phyloP scores from a whole-genome alignment of 2,888 invertebrate genomes.

The Nipponacmea schrenckii region DNA sequence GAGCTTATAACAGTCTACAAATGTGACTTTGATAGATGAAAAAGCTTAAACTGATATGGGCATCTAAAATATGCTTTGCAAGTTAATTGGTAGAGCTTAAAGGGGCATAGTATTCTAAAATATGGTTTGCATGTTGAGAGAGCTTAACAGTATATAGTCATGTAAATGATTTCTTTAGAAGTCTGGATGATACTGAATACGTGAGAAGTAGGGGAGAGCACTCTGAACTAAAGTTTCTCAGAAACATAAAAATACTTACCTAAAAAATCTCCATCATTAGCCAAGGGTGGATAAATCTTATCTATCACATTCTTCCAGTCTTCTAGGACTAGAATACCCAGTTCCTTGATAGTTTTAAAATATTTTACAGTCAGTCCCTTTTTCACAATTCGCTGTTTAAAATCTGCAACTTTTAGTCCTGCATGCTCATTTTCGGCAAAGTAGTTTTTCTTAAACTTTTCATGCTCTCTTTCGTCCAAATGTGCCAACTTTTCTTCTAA shows the following conservation, averaged over 20 bases:
- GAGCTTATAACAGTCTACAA: too few species aligned
- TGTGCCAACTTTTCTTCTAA: conserved; percentile 41
- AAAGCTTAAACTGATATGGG: too few species aligned
- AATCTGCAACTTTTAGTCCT: conserved; percentile 51
- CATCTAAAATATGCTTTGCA: too few species aligned
- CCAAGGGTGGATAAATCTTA: conserved; percentile 55
- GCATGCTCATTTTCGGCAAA: conserved; percentile 53
- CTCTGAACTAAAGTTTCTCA: too few species aligned
- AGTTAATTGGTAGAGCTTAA: too few species aligned
- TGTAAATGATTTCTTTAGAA: too few species aligned
- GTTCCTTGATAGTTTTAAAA: conserved; percentile 57
- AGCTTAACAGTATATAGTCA: too few species aligned
- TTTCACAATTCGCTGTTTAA: conserved; percentile 64
- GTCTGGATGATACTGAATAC: too few species aligned
- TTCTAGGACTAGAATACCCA: conserved; percentile 53
- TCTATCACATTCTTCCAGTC: conserved; percentile 62
- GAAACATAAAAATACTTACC: conserved; percentile 38
- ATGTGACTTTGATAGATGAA: too few species aligned
- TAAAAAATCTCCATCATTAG: conserved; percentile 35
- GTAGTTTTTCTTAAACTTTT: conserved; percentile 31
- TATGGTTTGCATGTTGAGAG: too few species aligned
- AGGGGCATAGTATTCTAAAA: too few species aligned
- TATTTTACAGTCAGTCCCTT: conserved; percentile 63
- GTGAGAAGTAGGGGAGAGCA: too few species aligned
- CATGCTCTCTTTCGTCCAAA: conserved; percentile 30